phyloP scores from a whole-genome alignment of 2,797 vertebrate genomes.

The Ambastaia sidthimunki region DNA sequence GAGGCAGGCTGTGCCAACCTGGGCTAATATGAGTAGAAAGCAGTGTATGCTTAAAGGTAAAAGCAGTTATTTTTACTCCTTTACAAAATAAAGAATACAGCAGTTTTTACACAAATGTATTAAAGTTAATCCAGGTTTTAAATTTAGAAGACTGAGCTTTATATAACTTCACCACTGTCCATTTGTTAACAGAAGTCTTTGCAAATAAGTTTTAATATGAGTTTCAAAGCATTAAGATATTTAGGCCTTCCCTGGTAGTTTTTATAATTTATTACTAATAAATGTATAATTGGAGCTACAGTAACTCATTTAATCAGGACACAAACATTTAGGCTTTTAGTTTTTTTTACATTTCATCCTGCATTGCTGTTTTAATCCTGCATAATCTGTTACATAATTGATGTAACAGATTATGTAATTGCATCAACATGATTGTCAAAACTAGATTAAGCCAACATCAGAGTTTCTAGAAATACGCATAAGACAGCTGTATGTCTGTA shows the following conservation, averaged over 20 bases:
- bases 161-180: not conserved
- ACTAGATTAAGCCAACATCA: no score
- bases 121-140: not conserved
- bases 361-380: no score
- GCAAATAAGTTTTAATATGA: not conserved
- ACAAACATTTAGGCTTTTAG: no score
- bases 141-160: not conserved
- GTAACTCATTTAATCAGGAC: not conserved
- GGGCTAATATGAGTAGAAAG: not conserved
- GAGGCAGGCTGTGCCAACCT: slow-evolving; percentile 49
- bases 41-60: not conserved
- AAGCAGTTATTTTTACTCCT: not conserved
- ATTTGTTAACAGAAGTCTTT: not conserved
- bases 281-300: not conserved
- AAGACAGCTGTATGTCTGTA: not conserved
- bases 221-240: not conserved
- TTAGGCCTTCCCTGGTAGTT: not conserved
- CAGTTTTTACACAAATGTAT: not conserved
- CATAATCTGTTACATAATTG: no score
- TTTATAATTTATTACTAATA: not conserved
- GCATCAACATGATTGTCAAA: no score
- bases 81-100: not conserved
- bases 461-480: not conserved
- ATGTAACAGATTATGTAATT: no score
- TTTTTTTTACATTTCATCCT: no score